Evolutionary conservation across 2,113 vertebrate genomes (phyloP).

Genomic region (Oreocharis arfaki): DNA sequence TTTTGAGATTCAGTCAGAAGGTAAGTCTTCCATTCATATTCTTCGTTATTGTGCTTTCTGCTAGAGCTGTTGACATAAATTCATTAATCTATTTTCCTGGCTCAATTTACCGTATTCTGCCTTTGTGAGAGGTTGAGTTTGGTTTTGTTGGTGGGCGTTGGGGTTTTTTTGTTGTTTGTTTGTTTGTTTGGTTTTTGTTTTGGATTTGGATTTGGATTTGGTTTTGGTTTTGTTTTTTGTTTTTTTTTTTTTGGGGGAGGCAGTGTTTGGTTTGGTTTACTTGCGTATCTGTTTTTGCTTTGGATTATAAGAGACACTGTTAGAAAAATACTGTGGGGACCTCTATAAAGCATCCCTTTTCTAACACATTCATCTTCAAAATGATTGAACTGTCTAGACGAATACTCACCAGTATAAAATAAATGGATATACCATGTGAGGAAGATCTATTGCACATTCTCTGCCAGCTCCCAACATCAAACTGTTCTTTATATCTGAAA

Average conservation of each 20-base stretch:
- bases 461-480: not conserved
- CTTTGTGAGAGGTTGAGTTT: not conserved
- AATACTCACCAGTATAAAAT: not conserved
- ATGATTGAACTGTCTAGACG: not conserved
- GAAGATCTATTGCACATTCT: not conserved
- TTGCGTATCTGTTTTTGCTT: not conserved
- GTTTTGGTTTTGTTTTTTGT: not conserved
- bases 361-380: not conserved
- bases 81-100: not conserved
- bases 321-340: not conserved
- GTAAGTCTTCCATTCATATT: not conserved
- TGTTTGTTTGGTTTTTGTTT: not conserved
- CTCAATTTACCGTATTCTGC: not conserved
- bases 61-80: not conserved
- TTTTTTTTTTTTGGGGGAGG: too few species aligned
- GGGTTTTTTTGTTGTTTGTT: not conserved
- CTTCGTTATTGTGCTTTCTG: not conserved
- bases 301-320: not conserved
- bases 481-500: not conserved
- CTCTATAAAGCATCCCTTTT: not conserved
- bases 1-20: not conserved
- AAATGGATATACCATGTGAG: not conserved
- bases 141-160: not conserved
- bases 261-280: not conserved
- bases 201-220: too few species aligned